Evolutionary conservation across 2,113 vertebrate species (phyloP), one percentile per base, ranked within the genome.

Genomic region (Pollachius pollachius): DNA sequence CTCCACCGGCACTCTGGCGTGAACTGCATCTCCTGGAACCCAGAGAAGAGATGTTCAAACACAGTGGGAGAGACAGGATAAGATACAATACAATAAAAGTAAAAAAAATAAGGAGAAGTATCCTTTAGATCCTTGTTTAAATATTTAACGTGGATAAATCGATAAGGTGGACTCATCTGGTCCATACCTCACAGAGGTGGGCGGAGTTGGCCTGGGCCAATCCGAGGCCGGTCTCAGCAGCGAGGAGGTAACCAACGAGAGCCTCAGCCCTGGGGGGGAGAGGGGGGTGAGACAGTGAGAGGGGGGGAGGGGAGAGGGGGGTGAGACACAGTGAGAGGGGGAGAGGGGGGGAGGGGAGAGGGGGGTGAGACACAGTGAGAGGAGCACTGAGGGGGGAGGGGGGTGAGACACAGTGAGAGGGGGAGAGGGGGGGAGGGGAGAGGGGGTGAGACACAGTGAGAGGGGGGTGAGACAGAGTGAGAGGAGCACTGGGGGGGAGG

Each of bases 121-220:
- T 23, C 23, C 23, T 23, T 23, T 23, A 23, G 2, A 23, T 23
- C 23, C 23, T 23, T 25, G 17, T 62, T 62, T 23, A 62, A 62
- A 25, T 21, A 23, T 62, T 23, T 13, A 12, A 21, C 23, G 60
- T 12, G 23, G 8, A 23, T 4, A 25, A 19, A 62, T 62, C 5
- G 21, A 19, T 25, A 62, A 16, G 4, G 15, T 15, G 12, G 21
- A 12, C 27, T 3, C 1, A 62, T 25, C 5, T 11, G 12, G 21
- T 7, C 19, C 12, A 25, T 21, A 59, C 95, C 91, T 96, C 94
- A 79, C 95, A 98, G 81, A 99, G 93, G 83, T 97, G 92, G 5
- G 95, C 96, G 59, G 91, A 85, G 74, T 98, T 98, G 78, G 91
- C 94, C 89, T 99, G 96, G 34, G 96, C 95, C 81, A 95, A 93